These are phyloP conservation scores for Spialia ferax DNA, from an alignment of 2,888 invertebrate species.

Conservation along the genomic window DNA sequence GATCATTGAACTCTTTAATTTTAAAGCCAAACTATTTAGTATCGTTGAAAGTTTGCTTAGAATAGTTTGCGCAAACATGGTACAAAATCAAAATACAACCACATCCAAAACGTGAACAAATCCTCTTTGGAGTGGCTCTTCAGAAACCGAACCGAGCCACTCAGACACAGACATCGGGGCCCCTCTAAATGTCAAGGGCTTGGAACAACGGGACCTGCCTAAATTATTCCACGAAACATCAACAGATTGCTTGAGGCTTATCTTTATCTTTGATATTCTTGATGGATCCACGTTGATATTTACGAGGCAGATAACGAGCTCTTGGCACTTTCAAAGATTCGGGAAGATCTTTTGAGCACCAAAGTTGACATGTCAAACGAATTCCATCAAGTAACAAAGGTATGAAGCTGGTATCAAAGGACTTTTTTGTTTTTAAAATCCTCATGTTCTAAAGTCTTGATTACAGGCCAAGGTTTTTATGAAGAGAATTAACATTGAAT, in stretches of 20 bases:
- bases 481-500: too few species aligned
- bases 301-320: background rate
- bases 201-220: conserved; percentile 21
- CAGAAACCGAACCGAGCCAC: conserved; percentile 31
- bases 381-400: background rate
- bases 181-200: conserved; percentile 34
- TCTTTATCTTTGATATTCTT: conserved; percentile 19
- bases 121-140: conserved; percentile 10
- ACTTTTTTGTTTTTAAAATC: background rate
- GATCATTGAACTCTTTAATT: too few species aligned
- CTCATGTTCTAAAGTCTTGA: too few species aligned
- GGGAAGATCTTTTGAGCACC: background rate
- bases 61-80: background rate
- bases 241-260: conserved; percentile 34
- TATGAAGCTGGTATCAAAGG: background rate
- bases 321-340: conserved; percentile 2
- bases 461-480: too few species aligned
- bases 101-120: conserved; percentile 1
- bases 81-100: conserved; percentile 4
- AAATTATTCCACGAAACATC: conserved; percentile 39
- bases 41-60: too few species aligned
- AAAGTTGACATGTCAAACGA: background rate
- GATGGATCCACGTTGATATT: conserved; percentile 10
- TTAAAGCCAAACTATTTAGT: too few species aligned
- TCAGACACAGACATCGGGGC: conserved; percentile 29